Evolutionary conservation across 2,888 invertebrate genomes (phyloP), one percentile per base, ranked within the genome.

Genomic region (Agonopterix alstromeriana): DNA sequence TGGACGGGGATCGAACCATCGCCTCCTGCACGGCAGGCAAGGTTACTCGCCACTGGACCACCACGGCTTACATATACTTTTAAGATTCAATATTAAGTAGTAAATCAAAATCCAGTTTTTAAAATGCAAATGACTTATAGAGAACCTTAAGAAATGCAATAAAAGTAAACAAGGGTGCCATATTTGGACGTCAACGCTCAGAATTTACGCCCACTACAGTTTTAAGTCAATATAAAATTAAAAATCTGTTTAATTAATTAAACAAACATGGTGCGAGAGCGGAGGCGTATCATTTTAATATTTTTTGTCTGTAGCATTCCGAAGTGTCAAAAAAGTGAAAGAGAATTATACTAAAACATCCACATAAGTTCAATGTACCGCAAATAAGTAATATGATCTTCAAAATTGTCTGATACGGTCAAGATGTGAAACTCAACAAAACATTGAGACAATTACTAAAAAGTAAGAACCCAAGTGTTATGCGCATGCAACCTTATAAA

Each of bases 101-200:
- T 57, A 54, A 53, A 57, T 57, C 55, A 57, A 50, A 49, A 45
- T 44, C 46, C 60, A 61, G 66, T 63, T 59, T 63, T 65, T 60
- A 51, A 55, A 58, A 72, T 72, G 63, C 61, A 65, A 73, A 75
- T 73, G 57, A 62, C 64, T 58, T 48, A 50, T 52, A 50, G 56
- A 61, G 63, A 67, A 63, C 55, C 50, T 74, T 70, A 61, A 63
- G 66, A 72, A 72, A 77, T 65, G 60, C 62, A 68, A 27, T 63
- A 60, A 61, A 63, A 69, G 65, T 64, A 67, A 74, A 73, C 70
- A 63, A 65, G 67, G 55, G 46, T 46, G 42, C 50, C 46, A 36
- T 38, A 55, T 47, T 49, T 50, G 56, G 52, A 46, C 43, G 35
- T 27, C 47, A 27, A 45, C 43, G 48, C 48, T 46, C 35, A 35